Percentiles rank a stretch among this genome's conserved stretches.
Conservation (phyloP, 1,140 invertebrate species). For the Batillaria attramentaria region DNA sequence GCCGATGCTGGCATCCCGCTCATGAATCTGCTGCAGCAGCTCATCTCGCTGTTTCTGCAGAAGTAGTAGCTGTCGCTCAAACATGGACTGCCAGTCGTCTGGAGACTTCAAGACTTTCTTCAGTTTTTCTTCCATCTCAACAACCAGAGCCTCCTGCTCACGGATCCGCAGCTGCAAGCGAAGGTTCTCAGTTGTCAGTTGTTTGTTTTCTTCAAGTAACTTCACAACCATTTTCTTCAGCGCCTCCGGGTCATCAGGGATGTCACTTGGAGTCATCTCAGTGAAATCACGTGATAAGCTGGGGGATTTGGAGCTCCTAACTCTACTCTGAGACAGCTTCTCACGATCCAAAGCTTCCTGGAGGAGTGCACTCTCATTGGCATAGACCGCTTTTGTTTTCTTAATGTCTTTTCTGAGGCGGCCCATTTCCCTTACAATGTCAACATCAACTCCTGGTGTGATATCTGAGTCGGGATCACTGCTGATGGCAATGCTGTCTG, state of each 20-base stretch:
- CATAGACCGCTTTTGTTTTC: slow-evolving; percentile 63
- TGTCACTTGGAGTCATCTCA: slow-evolving; percentile 6
- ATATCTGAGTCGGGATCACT: slow-evolving; percentile 34
- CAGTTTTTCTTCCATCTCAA: slow-evolving; percentile 49
- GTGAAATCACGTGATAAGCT: slow-evolving; percentile 3
- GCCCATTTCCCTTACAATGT: slow-evolving; percentile 59
- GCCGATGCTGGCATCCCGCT: slow-evolving; percentile 17
- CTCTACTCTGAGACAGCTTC: slow-evolving; percentile 5
- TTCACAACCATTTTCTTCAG: slow-evolving; percentile 23
- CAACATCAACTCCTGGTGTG: slow-evolving; percentile 43
- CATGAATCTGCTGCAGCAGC: slow-evolving; percentile 41
- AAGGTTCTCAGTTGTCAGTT: slow-evolving; percentile 57
- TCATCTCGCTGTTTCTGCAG: slow-evolving; percentile 64
- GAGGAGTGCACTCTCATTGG: slow-evolving; percentile 59
- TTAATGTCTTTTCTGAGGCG: slow-evolving; percentile 50
- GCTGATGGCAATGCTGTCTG: slow-evolving; percentile 18
- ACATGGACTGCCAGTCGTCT: slow-evolving; percentile 48
- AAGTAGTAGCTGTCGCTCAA: slow-evolving; percentile 57
- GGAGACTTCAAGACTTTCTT: not conserved
- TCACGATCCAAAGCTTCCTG: slow-evolving; percentile 59
- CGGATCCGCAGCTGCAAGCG: slow-evolving; percentile 50
- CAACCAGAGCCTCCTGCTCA: slow-evolving; percentile 59
- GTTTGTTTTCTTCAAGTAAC: slow-evolving; percentile 53
- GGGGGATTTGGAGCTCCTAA: slow-evolving; percentile 9
- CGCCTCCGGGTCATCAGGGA: slow-evolving; percentile 19